Base-by-base conservation (phyloP, 2,797 vertebrate species). In the Tinamus major region DNA sequence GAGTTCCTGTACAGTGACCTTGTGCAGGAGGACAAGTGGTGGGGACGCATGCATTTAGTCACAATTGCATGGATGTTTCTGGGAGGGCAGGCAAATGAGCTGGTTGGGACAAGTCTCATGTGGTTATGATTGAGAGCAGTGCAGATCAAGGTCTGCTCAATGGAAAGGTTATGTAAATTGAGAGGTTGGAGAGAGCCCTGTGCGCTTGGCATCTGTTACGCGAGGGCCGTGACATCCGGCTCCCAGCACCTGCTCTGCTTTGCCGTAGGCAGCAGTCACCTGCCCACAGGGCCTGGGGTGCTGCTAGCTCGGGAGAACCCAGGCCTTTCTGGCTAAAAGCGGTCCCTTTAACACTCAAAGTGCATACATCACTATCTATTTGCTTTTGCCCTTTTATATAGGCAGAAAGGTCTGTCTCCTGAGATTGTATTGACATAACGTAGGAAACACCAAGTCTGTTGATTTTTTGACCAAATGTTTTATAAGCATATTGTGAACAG, bases 171-270 rank as follows among this genome's bases (percentile, higher is more conserved):
- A 14, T 31, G 17, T 70, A 63, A 90, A 70, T 72, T n/a, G 33
- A 37, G 24, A 44, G 13, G 6, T 53, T 94, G 65, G 70, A 59
- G n/a, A 49, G 71, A 79, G 1, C 24, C 16, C 10, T 70, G 53
- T 70, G 35, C 58, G 10, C 23, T 75, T 33, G 62, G 13, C 17
- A 9, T 35, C 14, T 92, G 12, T 44, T 72, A 7, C 1, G 13
- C 49, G 37, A 64, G 63, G 49, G 39, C 39, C 13, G 9, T 70
- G 48, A 13, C 16, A 48, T 48, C 13, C 59, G 13, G 29, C 13
- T 83, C 15, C 13, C 0, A 0, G 7, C 10, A 31, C 15, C 46
- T 55, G 8, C 35, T 44, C 56, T 31, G 15, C 51, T 85, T 46
- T 69, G 82, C 12, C 69, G 3, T 6, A 51, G 70, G n/a, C 35